A percentile compares a stretch with the other conserved stretches of the same genome.
phyloP scores from a whole-genome alignment of 2,888 invertebrate genomes.

The Campoletis raptor region DNA sequence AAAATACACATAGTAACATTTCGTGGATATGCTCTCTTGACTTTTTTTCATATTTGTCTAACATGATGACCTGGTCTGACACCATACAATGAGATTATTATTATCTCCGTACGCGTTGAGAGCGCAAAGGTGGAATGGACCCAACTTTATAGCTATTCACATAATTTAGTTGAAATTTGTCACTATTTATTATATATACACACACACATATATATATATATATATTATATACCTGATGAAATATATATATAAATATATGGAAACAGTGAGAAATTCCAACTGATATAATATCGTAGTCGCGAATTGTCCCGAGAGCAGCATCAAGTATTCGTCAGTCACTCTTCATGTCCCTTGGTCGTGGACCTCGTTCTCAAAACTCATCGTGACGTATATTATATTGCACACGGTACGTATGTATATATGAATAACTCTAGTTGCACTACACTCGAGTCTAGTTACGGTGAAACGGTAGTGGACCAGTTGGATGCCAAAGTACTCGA shows the following conservation, averaged over 20 bases:
- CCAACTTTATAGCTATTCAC: constrained; percentile 19
- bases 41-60: neutral
- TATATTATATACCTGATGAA: neutral
- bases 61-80: neutral
- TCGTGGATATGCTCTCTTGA: neutral
- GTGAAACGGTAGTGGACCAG: constrained; percentile 23
- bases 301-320: constrained; percentile 36
- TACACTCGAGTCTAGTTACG: constrained; percentile 54
- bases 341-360: constrained; percentile 30
- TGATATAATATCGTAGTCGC: constrained; percentile 41
- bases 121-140: neutral
- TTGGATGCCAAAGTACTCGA: constrained; percentile 42
- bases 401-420: neutral
- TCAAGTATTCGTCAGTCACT: constrained; percentile 52
- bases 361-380: constrained; percentile 52
- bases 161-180: constrained; percentile 4
- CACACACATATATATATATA: too few relatives aligned
- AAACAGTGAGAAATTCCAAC: constrained; percentile 24
- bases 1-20: neutral
- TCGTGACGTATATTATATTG: constrained; percentile 50
- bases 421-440: constrained; percentile 39
- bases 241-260: neutral
- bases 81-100: constrained; percentile 19
- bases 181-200: neutral
- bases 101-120: neutral